phyloP scores from a whole-genome alignment of 2,113 vertebrate genomes.

The Hucho hucho region DNA sequence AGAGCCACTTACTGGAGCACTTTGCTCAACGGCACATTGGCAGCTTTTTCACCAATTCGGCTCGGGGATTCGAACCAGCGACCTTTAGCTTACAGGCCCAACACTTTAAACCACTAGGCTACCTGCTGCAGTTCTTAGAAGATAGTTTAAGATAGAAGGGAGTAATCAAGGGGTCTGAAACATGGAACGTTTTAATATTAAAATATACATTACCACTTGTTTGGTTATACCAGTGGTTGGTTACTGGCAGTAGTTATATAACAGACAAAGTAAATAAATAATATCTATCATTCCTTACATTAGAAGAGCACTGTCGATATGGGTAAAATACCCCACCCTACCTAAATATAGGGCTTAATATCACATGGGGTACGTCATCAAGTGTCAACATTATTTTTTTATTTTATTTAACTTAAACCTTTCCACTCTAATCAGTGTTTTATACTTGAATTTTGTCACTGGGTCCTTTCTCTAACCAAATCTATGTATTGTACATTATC shows the following conservation, averaged over 20 bases:
- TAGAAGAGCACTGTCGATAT: too few relatives aligned
- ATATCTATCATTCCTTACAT: constrained; percentile 49
- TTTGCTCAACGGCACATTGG: too few relatives aligned
- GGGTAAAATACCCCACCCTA: too few relatives aligned
- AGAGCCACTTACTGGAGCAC: too few relatives aligned
- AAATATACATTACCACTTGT: constrained; percentile 14
- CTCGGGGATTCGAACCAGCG: too few relatives aligned
- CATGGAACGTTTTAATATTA: constrained; percentile 10
- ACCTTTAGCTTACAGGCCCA: too few relatives aligned
- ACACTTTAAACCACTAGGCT: too few relatives aligned
- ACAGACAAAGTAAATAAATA: constrained; percentile 43
- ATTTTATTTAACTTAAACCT: not conserved
- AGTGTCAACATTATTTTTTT: constrained; percentile 1
- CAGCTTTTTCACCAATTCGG: too few relatives aligned
- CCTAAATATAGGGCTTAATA: not conserved
- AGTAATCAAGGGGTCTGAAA: not conserved
- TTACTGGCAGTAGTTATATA: too few relatives aligned
- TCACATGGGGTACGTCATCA: constrained; percentile 37
- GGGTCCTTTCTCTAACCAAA: constrained; percentile 61
- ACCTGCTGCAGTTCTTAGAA: constrained; percentile 10
- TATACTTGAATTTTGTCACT: constrained; percentile 59
- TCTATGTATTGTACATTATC: constrained; percentile 1
- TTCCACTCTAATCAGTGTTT: constrained; percentile 11
- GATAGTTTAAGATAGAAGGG: not conserved
- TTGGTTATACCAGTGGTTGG: not conserved